These are phyloP conservation scores for Phortica magna DNA, from an alignment of 2,888 invertebrate species.

Conservation along the genomic window DNA sequence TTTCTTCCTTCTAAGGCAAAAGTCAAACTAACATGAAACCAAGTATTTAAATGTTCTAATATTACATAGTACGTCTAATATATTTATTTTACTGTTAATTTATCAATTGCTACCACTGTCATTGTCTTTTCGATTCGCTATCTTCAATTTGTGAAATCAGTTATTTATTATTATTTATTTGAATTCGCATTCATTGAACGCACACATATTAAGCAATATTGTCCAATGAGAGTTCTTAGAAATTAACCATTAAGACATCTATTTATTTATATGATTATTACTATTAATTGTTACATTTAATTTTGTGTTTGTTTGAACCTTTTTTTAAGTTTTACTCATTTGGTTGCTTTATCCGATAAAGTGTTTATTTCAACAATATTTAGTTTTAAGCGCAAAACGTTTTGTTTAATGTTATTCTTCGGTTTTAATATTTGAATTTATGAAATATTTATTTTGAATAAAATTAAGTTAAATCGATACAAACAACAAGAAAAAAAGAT, in stretches of 20 bases:
- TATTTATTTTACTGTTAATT: constrained; percentile 16
- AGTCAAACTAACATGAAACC: constrained; percentile 15
- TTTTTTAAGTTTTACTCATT: constrained; percentile 35
- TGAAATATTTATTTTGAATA: constrained; percentile 2
- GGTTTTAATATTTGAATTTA: constrained; percentile 20
- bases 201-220: constrained; percentile 10
- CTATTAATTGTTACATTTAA: constrained; percentile 25
- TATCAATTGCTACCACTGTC: not conserved
- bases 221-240: constrained; percentile 6
- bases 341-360: constrained; percentile 26
- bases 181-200: not conserved
- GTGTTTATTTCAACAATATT: constrained; percentile 31
- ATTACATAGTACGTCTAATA: constrained; percentile 14
- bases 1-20: constrained; percentile 28
- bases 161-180: too few relatives aligned
- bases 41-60: constrained; percentile 33
- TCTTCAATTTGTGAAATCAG: too few relatives aligned
- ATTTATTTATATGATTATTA: constrained; percentile 23
- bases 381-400: constrained; percentile 30
- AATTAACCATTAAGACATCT: constrained; percentile 23
- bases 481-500: not conserved
- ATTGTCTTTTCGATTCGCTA: too few relatives aligned
- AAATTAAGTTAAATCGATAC: not conserved
- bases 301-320: constrained; percentile 27
- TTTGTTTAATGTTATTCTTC: constrained; percentile 25